A percentile compares a stretch with the other conserved stretches of the same genome.
Evolutionary conservation across 1,140 invertebrate genomes (phyloP).

Genomic region (Neotoxoptera formosana): DNA sequence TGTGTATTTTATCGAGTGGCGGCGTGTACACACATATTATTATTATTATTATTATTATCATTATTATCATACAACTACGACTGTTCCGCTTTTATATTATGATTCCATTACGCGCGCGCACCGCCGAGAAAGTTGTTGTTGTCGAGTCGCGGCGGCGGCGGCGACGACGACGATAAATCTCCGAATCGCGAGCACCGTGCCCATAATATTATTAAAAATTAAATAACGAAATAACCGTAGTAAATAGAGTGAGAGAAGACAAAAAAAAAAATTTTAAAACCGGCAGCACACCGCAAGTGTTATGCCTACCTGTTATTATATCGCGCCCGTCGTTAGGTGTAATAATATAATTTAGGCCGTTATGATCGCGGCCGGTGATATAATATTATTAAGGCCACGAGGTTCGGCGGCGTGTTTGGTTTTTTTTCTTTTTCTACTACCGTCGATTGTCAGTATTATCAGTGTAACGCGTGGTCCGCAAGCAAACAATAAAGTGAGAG

Average conservation of each 20-base stretch:
- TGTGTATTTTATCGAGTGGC: conserved; percentile 31
- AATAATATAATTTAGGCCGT: neutral
- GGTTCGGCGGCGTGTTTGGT: neutral
- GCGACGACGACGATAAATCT: conserved; percentile 13
- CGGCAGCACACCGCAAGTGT: too few species aligned
- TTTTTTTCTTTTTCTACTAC: neutral
- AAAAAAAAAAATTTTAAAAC: neutral
- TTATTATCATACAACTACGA: neutral
- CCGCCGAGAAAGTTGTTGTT: conserved; percentile 26
- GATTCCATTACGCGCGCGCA: conserved; percentile 14
- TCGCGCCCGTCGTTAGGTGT: neutral
- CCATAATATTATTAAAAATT: neutral
- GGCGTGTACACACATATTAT: neutral
- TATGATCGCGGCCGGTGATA: neutral
- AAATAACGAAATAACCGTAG: neutral
- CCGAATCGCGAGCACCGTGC: neutral
- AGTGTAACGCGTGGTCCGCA: neutral
- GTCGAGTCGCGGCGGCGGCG: neutral
- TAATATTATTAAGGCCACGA: neutral
- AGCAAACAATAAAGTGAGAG: neutral
- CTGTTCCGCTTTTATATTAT: conserved; percentile 25
- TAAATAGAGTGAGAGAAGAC: neutral
- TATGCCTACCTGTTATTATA: neutral
- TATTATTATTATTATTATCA: too few species aligned
- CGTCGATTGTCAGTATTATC: neutral